Conservation (phyloP, 2,888 invertebrate species). For the Mystacides longicornis region DNA sequence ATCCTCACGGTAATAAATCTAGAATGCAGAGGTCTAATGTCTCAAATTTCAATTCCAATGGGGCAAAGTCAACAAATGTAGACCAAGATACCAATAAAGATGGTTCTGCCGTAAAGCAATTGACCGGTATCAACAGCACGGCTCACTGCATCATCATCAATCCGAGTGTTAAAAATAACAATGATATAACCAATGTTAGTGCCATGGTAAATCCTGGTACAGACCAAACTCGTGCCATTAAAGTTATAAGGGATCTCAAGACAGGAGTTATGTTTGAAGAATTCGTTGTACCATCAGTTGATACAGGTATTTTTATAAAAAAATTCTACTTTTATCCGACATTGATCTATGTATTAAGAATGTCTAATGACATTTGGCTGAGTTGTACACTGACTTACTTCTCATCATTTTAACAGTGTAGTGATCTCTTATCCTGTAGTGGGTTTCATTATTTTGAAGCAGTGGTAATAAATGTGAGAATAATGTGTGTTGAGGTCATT, state of each 20-base stretch:
- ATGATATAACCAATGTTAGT: conserved; percentile 39
- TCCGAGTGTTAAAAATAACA: conserved; percentile 30
- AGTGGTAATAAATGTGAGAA: too few relatives aligned
- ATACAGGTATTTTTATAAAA: conserved; percentile 31
- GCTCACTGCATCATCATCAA: conserved; percentile 30
- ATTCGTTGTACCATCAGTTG: conserved; percentile 27
- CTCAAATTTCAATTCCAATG: conserved; percentile 21
- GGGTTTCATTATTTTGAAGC: too few relatives aligned
- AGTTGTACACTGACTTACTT: background rate
- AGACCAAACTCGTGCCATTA: conserved; percentile 30
- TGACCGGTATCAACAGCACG: conserved; percentile 27
- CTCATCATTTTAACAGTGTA: background rate
- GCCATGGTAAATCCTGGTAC: conserved; percentile 34
- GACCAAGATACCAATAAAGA: conserved; percentile 20
- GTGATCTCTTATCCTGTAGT: too few relatives aligned
- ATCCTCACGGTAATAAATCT: conserved; percentile 41
- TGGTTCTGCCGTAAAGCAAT: conserved; percentile 9
- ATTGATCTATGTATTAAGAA: too few relatives aligned
- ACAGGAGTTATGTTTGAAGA: conserved; percentile 45
- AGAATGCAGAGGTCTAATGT: conserved; percentile 21
- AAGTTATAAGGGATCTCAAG: conserved; percentile 44
- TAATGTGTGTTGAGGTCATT: too few relatives aligned
- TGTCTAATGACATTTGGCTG: too few relatives aligned
- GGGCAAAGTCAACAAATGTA: conserved; percentile 22
- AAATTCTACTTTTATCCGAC: too few relatives aligned